phyloP scores from a whole-genome alignment of 2,797 vertebrate species.

The Avahi laniger region DNA sequence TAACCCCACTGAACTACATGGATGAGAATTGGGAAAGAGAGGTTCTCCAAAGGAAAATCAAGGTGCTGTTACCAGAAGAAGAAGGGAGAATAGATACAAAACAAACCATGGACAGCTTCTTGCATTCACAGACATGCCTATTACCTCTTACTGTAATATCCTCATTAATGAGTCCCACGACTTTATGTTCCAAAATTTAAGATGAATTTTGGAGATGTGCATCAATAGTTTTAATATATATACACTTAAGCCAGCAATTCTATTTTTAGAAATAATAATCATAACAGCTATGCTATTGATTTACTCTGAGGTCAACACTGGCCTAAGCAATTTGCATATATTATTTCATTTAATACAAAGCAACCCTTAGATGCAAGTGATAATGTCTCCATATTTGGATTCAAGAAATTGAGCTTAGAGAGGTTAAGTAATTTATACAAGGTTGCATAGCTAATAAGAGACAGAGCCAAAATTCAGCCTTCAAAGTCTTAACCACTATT shows the following conservation, averaged over 20 bases:
- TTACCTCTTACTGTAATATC: not conserved
- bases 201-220: not conserved
- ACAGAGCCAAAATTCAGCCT: not conserved
- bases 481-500: not conserved
- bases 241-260: not conserved
- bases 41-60: not conserved
- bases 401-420: not conserved
- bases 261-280: not conserved
- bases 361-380: not conserved
- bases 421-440: slow-evolving; percentile 14
- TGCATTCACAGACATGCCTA: not conserved
- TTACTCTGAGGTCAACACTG: not conserved
- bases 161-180: not conserved
- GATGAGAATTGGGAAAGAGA: not conserved
- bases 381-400: not conserved
- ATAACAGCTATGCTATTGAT: not conserved
- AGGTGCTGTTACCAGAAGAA: not conserved
- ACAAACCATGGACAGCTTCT: not conserved
- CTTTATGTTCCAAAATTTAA: not conserved
- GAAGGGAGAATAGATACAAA: not conserved
- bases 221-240: not conserved
- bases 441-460: not conserved
- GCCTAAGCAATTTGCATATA: not conserved
- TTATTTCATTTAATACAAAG: not conserved
- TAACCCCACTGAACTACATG: not conserved